Conservation (phyloP, 2,113 vertebrate species). For the Aspiorhynchus laticeps region DNA sequence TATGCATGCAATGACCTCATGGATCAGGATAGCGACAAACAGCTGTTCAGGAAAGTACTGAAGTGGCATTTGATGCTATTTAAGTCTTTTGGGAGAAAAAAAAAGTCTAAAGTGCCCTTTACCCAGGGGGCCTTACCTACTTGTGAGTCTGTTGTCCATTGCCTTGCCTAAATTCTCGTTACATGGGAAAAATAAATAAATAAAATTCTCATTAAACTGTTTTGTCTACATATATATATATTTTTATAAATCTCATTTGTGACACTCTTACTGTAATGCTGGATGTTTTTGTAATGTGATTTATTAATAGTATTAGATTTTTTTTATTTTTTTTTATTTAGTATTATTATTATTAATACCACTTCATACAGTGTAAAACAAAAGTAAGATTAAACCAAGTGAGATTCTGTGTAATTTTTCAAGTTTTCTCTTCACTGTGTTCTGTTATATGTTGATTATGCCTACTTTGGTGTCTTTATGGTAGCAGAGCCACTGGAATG, state of each 20-base stretch:
- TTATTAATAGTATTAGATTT: too few species aligned
- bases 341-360: too few species aligned
- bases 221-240: too few species aligned
- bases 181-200: too few species aligned
- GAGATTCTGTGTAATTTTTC: neutral
- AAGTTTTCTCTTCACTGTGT: neutral
- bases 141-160: neutral
- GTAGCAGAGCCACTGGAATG: conserved; percentile 35
- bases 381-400: neutral
- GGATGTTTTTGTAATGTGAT: too few species aligned
- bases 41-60: neutral
- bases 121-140: neutral
- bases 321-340: too few species aligned
- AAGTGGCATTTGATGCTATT: neutral
- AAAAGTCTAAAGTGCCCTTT: neutral
- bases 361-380: neutral
- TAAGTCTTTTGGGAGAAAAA: neutral
- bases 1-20: neutral
- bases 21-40: neutral
- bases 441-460: neutral
- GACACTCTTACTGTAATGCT: too few species aligned
- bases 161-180: too few species aligned
- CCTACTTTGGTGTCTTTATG: conserved; percentile 34
- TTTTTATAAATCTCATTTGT: too few species aligned
- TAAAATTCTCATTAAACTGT: too few species aligned